Evolutionary conservation across 2,797 vertebrate genomes (phyloP), one percentile per base, ranked within the genome.

Genomic region (Sebastes kiyomatsui): DNA sequence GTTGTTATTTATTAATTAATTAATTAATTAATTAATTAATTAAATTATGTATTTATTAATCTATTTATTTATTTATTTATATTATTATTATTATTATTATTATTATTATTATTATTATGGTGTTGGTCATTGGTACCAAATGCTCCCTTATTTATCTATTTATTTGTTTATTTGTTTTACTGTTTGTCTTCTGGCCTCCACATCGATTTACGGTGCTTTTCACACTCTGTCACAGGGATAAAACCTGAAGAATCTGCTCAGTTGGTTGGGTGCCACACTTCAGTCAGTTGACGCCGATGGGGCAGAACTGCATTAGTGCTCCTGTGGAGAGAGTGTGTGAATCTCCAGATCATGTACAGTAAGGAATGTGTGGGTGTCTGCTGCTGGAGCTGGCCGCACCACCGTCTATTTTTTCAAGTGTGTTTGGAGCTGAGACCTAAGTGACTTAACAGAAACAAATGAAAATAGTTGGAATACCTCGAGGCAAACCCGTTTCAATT

Each of bases 371-470:
- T 67, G 68, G 54, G 71, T 49, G 79, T 81, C 49, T 78, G 83
- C 73, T 59, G 25, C 71, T 72, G 67, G 56, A 60, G 46, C 59
- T 49, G 75, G 49, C 81, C 74, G 80, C 67, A 46, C 71, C 38
- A 2, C 38, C 38, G 6, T 81, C 56, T 92, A 87, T 90, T 93
- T 91, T 88, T 81, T 71, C 87, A 90, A 92, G 77, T 91, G 90
- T 65, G 77, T 77, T 79, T 65, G 27, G 80, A 80, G 82, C 76
- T 49, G 33, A 83, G 90, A 88, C 84, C 77, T 88, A 89, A 94
- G 90, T 88, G 91, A 88, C 90, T 92, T 83, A 90, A 93, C 92
- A 94, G 91, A 91, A 93, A 94, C 90, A 90, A 90, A 94, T 93
- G 79, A 90, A 93, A 93, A 94, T 93, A 89, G 74, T 30, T 90